Evolutionary conservation across 2,797 vertebrate genomes (phyloP), one percentile per base, ranked within the genome.

Genomic region (Gymnothorax reevesii): DNA sequence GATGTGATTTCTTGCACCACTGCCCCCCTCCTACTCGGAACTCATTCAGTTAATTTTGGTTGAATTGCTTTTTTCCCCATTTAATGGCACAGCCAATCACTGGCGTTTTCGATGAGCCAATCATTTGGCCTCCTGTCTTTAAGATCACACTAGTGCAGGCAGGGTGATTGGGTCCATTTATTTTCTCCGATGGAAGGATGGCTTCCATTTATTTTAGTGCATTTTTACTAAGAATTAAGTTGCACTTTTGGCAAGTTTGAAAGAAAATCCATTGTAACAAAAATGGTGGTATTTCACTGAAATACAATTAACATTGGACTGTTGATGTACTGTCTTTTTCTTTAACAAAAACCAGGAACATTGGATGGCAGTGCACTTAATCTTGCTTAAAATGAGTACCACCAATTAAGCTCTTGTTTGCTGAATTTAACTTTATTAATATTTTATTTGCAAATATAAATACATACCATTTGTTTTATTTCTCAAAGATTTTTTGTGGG

Each of bases 1-100:
- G 49, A 62, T 79, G 20, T 80, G 59, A 80, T 80, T 42, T 42
- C 57, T 80, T 85, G 73, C 85, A 86, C 33, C 60, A 22, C 57
- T 59, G 60, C 60, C 75, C 33, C 75, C 6, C 17, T 27, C 71
- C 57, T 42, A 66, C 25, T 66, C 54, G 42, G 10, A 86, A 25
- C 79, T 13, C 60, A 33, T 52, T 66, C 62, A 64, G 86, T 85
- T 82, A 49, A n/a, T 82, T 85, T 83, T 25, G 69, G 52, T 83
- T 82, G 57, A 64, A 83, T 86, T 27, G 57, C 5, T 15, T 33
- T 83, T 42, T 42, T 73, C 59, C 6, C 33, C 20, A 9, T 83
- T 83, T 60, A 62, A 62, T 62, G 57, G 49, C 33, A 49, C 52
- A 52, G 52, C 33, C 33, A 49, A 7, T 1, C 33, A 27, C 33